A percentile compares a stretch with the other conserved stretches of the same genome.
Conservation (phyloP, 1,140 invertebrate species). For the Pemphigus obesinymphae region DNA sequence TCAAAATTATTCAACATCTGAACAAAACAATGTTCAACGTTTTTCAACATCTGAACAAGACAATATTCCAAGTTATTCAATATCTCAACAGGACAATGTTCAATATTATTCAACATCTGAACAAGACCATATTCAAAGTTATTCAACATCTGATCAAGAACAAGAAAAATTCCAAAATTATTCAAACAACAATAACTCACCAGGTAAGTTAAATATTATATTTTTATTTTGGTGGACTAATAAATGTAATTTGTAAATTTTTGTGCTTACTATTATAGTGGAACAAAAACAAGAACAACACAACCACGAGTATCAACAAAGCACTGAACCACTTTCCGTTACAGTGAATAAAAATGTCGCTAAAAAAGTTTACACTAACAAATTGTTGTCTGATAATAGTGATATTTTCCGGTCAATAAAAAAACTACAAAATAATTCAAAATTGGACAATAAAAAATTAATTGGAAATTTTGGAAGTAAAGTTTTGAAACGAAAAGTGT, state of each 20-base stretch:
- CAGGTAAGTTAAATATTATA: neutral
- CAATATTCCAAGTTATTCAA: too few relatives aligned
- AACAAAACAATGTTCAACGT: too few relatives aligned
- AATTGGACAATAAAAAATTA: neutral
- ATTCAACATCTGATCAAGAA: too few relatives aligned
- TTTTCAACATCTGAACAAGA: too few relatives aligned
- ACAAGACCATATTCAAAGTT: too few relatives aligned
- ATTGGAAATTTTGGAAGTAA: neutral
- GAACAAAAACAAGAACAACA: neutral
- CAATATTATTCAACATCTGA: too few relatives aligned
- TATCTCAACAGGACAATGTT: too few relatives aligned
- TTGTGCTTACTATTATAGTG: neutral
- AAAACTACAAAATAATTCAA: neutral
- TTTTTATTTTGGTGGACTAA: neutral
- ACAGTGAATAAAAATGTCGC: neutral
- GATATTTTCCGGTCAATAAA: neutral
- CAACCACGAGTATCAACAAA: neutral
- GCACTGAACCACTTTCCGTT: neutral
- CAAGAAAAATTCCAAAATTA: too few relatives aligned
- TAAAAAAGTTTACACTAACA: neutral
- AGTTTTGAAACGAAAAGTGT: neutral
- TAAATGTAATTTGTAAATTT: neutral
- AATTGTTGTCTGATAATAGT: neutral
- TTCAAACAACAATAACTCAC: slow-evolving; percentile 10
- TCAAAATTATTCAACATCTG: too few relatives aligned